phyloP scores from a whole-genome alignment of 2,888 invertebrate species.

The Adineta ricciae region DNA sequence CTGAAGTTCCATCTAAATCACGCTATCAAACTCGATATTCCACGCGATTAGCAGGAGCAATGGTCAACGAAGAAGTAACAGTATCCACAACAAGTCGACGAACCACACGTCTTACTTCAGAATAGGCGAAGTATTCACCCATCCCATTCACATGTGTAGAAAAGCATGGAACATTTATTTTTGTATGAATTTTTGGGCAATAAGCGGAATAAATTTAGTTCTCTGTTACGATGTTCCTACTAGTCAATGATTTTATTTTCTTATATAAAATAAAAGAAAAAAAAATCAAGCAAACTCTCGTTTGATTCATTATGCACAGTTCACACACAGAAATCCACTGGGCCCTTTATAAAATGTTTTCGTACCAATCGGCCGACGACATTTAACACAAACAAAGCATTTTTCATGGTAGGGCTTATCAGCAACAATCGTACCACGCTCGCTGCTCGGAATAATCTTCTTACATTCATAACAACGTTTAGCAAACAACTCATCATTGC shows the following conservation, averaged over 20 bases:
- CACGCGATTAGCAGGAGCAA: neutral
- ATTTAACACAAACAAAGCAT: neutral
- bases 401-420: neutral
- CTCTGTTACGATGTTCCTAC: neutral
- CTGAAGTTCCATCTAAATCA: neutral
- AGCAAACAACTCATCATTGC: slow-evolving; percentile 13
- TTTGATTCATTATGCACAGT: neutral
- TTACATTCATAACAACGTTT: neutral
- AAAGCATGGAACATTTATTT: no score
- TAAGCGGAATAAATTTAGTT: neutral
- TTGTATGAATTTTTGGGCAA: neutral
- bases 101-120: neutral
- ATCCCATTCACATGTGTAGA: no score
- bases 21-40: neutral
- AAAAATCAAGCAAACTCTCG: neutral
- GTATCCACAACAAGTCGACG: neutral
- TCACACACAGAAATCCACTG: neutral
- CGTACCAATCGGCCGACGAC: neutral
- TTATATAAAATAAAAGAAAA: neutral
- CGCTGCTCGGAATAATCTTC: neutral
- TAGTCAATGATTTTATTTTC: neutral
- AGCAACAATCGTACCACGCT: neutral
- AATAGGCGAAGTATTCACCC: neutral
- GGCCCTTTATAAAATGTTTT: neutral
- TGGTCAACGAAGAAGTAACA: neutral